phyloP scores from a whole-genome alignment of 2,888 invertebrate genomes.

The Andrena praecox region DNA sequence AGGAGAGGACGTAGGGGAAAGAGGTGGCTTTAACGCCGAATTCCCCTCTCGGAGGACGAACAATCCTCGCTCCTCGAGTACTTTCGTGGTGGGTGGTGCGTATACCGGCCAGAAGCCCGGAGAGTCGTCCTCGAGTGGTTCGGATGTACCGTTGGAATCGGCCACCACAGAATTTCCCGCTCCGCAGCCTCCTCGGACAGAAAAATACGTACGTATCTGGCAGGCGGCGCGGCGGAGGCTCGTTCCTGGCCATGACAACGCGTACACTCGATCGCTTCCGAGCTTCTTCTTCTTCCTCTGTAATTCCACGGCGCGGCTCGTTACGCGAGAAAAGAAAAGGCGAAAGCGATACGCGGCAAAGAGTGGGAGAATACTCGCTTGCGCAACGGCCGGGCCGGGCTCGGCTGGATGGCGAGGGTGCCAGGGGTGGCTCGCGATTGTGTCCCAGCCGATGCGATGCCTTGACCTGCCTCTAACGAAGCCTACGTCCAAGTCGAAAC shows the following conservation, averaged over 20 bases:
- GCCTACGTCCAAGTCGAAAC: constrained; percentile 54
- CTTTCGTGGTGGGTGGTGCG: constrained; percentile 67
- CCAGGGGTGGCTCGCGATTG: constrained; percentile 55
- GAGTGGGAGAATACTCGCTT: constrained; percentile 17
- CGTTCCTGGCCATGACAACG: constrained; percentile 6
- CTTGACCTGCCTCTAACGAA: constrained; percentile 66
- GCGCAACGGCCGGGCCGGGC: neutral
- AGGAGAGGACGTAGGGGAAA: neutral
- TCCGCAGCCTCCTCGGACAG: constrained; percentile 27
- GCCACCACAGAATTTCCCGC: constrained; percentile 61
- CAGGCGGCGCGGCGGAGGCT: neutral
- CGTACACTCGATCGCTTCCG: neutral
- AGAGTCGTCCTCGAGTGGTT: constrained; percentile 59
- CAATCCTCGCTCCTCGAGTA: constrained; percentile 62
- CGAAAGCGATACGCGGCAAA: neutral
- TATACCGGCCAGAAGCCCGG: constrained; percentile 32
- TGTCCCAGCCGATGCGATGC: constrained; percentile 29
- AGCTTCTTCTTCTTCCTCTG: neutral
- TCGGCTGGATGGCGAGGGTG: constrained; percentile 8
- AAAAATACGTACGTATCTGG: constrained; percentile 45
- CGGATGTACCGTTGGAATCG: constrained; percentile 67
- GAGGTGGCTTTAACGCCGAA: constrained; percentile 55
- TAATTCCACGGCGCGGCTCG: neutral
- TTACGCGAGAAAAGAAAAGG: neutral
- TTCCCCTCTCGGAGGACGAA: constrained; percentile 62